These are phyloP conservation scores for Pteronura brasiliensis DNA, from an alignment of 2,113 vertebrate species.

Conservation along the genomic window DNA sequence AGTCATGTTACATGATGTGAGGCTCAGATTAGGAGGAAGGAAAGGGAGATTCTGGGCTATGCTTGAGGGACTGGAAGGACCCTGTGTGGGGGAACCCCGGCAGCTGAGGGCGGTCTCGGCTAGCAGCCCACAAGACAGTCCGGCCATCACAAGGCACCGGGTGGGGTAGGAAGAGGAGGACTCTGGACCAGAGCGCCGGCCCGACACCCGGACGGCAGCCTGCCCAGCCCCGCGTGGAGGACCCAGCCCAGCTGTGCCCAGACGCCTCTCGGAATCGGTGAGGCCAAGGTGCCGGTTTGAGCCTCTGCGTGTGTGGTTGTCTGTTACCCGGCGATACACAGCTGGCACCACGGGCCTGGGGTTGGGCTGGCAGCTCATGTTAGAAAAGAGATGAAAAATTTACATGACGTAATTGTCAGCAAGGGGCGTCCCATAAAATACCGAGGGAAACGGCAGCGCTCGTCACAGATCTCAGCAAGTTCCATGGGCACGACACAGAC, in stretches of 20 bases:
- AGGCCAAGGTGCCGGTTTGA: fast-evolving
- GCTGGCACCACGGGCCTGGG: background rate
- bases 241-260: too few species aligned
- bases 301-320: background rate
- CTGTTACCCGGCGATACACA: background rate
- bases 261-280: background rate
- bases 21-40: too few species aligned
- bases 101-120: fast-evolving
- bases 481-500: background rate
- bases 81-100: too few species aligned
- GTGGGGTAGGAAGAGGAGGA: background rate
- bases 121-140: background rate
- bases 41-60: background rate
- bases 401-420: background rate
- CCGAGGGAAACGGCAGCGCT: background rate
- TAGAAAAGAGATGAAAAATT: background rate
- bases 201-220: background rate
- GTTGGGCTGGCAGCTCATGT: too few species aligned
- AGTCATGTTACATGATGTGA: background rate
- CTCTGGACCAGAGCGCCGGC: too few species aligned
- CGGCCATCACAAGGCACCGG: too few species aligned
- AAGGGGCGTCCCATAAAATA: background rate
- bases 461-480: background rate
- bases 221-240: background rate
- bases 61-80: background rate